These are phyloP conservation scores for Trachelus iudaicus DNA, from an alignment of 2,888 invertebrate species.

Conservation along the genomic window DNA sequence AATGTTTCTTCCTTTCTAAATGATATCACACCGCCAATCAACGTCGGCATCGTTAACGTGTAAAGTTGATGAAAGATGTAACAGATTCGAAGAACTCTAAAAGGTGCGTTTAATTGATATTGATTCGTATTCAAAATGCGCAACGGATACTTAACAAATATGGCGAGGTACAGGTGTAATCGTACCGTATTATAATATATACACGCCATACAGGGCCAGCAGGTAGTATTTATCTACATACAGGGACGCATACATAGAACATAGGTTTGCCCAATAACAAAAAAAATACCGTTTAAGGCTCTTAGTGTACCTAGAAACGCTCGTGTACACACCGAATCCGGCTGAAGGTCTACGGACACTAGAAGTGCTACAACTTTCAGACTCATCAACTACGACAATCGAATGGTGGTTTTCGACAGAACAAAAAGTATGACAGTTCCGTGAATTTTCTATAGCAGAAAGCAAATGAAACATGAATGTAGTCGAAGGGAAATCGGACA, in stretches of 20 bases:
- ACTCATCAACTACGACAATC: background rate
- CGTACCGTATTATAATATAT: background rate
- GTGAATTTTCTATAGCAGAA: background rate
- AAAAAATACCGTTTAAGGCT: background rate
- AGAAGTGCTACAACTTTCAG: background rate
- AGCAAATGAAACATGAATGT: background rate
- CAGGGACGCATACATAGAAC: background rate
- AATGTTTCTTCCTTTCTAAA: background rate
- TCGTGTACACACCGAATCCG: background rate
- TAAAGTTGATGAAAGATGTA: background rate
- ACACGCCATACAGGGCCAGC: background rate
- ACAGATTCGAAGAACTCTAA: background rate
- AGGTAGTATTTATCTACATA: background rate
- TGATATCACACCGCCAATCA: background rate
- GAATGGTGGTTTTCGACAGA: background rate
- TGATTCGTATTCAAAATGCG: background rate
- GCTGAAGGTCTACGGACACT: background rate
- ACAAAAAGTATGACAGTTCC: background rate
- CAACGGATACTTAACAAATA: background rate
- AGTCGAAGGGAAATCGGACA: background rate
- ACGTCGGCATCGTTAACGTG: background rate
- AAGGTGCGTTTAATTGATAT: background rate
- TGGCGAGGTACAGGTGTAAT: slow-evolving; percentile 4
- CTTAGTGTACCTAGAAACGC: background rate
- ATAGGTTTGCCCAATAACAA: background rate